phyloP scores from a whole-genome alignment of 2,113 vertebrate species.

The Promerops cafer region DNA sequence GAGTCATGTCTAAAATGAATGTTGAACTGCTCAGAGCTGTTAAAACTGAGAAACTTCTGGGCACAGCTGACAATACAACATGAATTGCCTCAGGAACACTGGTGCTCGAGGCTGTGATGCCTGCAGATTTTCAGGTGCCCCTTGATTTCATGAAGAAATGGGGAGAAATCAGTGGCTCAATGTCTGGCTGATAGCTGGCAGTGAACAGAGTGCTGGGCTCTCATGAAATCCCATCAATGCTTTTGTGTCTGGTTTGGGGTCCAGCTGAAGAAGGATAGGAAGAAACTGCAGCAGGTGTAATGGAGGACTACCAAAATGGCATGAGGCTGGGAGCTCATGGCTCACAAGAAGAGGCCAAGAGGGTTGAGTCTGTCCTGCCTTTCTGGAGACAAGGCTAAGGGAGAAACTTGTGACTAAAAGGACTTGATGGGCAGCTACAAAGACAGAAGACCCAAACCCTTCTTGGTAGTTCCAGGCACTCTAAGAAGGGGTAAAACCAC shows the following conservation, averaged over 20 bases:
- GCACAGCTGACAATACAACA: not conserved
- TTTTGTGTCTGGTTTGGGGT: not conserved
- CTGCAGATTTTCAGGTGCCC: not conserved
- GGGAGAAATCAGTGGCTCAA: not conserved
- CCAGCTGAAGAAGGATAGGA: not conserved
- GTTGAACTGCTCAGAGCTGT: not conserved
- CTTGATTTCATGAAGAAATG: not conserved
- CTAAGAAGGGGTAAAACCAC: not conserved
- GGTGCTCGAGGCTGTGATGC: not conserved
- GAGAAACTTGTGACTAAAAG: not conserved
- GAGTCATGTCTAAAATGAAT: not conserved
- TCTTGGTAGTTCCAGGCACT: not conserved
- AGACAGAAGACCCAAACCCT: not conserved
- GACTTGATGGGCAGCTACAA: not conserved
- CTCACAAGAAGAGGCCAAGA: not conserved
- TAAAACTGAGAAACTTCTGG: not conserved
- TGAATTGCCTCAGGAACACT: not conserved
- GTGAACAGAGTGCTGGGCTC: not conserved
- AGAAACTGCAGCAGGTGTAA: not conserved
- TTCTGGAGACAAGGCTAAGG: not conserved
- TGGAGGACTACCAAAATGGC: not conserved
- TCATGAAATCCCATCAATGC: not conserved
- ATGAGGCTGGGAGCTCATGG: accelerated
- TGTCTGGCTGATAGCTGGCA: not conserved
- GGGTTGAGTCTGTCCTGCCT: not conserved